phyloP scores from a whole-genome alignment of 2,113 vertebrate species.

The Tonatia bakeri region DNA sequence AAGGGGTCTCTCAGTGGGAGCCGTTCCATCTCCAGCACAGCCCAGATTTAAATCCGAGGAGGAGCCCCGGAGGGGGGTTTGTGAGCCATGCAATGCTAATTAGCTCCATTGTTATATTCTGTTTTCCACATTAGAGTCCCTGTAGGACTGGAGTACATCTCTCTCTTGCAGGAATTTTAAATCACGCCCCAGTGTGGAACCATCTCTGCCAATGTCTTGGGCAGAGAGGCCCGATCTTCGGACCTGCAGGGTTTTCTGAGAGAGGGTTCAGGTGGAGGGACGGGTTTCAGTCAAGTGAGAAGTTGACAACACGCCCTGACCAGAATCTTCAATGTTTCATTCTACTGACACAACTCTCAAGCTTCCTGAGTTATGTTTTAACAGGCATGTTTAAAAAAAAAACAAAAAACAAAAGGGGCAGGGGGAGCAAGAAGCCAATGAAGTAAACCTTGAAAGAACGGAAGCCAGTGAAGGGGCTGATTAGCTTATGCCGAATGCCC shows the following conservation, averaged over 20 bases:
- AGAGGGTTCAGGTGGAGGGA: constrained; percentile 46
- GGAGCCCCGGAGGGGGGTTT: constrained; percentile 77
- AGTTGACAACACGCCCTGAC: constrained; percentile 29
- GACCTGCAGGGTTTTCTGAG: constrained; percentile 66
- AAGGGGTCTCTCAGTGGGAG: constrained; percentile 76
- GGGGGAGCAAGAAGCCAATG: not conserved
- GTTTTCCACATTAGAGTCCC: constrained; percentile 79
- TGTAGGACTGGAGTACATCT: constrained; percentile 72
- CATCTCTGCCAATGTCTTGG: constrained; percentile 61
- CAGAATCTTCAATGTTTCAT: constrained; percentile 59
- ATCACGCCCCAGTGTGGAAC: constrained; percentile 72
- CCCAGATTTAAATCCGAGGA: constrained; percentile 78
- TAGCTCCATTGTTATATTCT: constrained; percentile 82
- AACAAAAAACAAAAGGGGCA: rapidly evolving
- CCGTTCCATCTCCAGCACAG: constrained; percentile 69
- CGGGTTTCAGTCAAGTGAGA: constrained; percentile 36
- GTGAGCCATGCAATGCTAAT: constrained; percentile 82
- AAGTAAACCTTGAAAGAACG: constrained; percentile 33
- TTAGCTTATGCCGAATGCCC: constrained; percentile 12
- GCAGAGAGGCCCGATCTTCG: constrained; percentile 65
- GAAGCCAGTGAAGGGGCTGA: constrained; percentile 29
- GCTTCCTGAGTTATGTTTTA: constrained; percentile 53
- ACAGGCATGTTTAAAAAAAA: not conserved
- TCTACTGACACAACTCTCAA: constrained; percentile 61
- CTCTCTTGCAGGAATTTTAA: constrained; percentile 76